A percentile compares a stretch with the other conserved stretches of the same genome.
Evolutionary conservation across 2,888 invertebrate species (phyloP).

Genomic region (Hofmannophila pseudospretella): DNA sequence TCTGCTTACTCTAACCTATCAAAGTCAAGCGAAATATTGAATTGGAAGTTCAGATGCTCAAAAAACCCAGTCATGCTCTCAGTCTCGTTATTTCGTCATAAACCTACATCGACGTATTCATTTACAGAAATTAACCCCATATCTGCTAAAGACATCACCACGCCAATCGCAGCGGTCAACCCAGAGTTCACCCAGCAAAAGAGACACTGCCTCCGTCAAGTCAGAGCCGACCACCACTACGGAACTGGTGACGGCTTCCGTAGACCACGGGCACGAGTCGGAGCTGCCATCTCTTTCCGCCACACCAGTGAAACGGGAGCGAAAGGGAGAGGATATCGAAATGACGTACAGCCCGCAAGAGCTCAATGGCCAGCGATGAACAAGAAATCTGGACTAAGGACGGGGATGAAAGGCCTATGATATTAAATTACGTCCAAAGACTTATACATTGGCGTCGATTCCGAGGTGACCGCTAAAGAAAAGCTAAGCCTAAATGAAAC

Average conservation of each 20-base stretch:
- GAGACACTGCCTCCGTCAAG: conserved; percentile 43
- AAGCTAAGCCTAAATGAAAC: too few species aligned
- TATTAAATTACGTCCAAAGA: too few species aligned
- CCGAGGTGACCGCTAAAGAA: too few species aligned
- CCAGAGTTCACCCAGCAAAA: conserved; percentile 42
- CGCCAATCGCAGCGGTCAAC: conserved; percentile 34
- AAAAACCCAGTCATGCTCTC: too few species aligned
- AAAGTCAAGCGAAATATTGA: too few species aligned
- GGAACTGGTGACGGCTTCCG: conserved; percentile 56
- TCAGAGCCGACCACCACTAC: conserved; percentile 62
- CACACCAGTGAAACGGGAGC: conserved; percentile 36
- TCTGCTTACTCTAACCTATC: too few species aligned
- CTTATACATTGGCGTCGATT: too few species aligned
- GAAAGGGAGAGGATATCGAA: conserved; percentile 38
- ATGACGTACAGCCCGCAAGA: conserved; percentile 39
- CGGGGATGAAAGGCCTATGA: too few species aligned
- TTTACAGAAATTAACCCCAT: conserved; percentile 55
- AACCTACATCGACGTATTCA: too few species aligned
- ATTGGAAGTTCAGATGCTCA: too few species aligned
- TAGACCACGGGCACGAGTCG: conserved; percentile 50
- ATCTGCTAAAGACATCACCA: conserved; percentile 40
- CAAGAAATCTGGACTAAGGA: too few species aligned
- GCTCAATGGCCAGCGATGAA: neutral
- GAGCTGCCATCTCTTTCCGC: conserved; percentile 42
- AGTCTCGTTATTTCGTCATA: too few species aligned